phyloP scores from a whole-genome alignment of 1,140 invertebrate species.

The Tachypleus tridentatus region DNA sequence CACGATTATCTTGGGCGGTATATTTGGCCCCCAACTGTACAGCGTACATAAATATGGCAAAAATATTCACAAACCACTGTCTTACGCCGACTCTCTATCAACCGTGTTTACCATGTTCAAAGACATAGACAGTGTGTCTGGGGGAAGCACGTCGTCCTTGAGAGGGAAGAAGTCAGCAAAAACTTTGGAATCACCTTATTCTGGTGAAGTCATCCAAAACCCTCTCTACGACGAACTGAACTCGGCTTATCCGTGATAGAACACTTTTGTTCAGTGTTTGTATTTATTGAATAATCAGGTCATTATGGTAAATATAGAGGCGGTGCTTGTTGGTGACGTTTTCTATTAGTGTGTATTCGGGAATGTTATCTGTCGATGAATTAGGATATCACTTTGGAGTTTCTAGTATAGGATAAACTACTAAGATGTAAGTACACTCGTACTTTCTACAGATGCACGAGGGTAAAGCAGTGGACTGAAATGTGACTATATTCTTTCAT shows the following conservation, averaged over 20 bases:
- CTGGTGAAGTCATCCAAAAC: constrained; percentile 6
- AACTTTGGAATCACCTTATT: constrained; percentile 12
- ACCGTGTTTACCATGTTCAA: constrained; percentile 22
- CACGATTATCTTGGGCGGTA: constrained; percentile 27
- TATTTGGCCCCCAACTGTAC: constrained; percentile 26
- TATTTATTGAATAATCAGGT: too few species aligned
- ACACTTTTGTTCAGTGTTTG: not conserved
- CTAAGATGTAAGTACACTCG: too few species aligned
- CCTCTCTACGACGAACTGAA: constrained; percentile 19
- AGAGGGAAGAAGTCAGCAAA: constrained; percentile 12
- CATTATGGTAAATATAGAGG: too few species aligned
- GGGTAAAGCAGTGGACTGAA: too few species aligned
- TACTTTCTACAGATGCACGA: too few species aligned
- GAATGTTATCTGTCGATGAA: too few species aligned
- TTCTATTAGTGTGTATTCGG: too few species aligned
- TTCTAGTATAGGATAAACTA: too few species aligned
- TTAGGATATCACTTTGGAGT: too few species aligned
- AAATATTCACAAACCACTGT: constrained; percentile 11
- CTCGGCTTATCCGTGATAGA: constrained; percentile 20
- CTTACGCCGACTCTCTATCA: constrained; percentile 21
- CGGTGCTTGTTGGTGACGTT: too few species aligned
- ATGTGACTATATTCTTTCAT: too few species aligned
- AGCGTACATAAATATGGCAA: constrained; percentile 18
- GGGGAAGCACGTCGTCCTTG: not conserved
- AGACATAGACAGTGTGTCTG: constrained; percentile 5